Base-by-base conservation (phyloP, 2,797 vertebrate genomes). In the Spinibarbus caldwelli region DNA sequence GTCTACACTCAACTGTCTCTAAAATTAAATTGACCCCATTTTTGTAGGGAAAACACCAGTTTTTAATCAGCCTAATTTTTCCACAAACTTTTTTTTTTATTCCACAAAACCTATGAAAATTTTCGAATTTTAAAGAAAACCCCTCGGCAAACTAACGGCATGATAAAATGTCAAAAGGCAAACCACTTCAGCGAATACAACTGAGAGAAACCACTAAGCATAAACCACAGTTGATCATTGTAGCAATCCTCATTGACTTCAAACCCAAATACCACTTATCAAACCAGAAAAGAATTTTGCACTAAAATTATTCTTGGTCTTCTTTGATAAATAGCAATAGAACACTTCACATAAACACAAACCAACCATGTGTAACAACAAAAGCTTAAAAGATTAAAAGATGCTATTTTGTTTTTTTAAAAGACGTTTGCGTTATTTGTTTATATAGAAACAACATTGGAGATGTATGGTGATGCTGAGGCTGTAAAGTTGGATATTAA, bases 241-340 rank as follows among this genome's bases (percentile, higher is more conserved):
- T 92, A 72, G 88, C 90, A 41, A 71, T 83, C 82, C 78, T 80
- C 75, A 83, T 86, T 73, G 45, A 75, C 80, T 38, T 49, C 79
- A 70, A 70, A 83, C 92, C 91, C 92, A 89, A 92, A 89, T 92
- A 91, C 93, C 93, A 94, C 93, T 94, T 95, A 84, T 93, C 93
- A 94, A 95, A 93, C 92, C 90, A 92, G 94, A 95, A 94, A 95
- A 95, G 93, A 96, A 89, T 95, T 95, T 96, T 96, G 95, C 95
- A 96, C 95, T 96, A 96, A 94, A 94, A 93, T 92, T 89, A 92
- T 94, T 94, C 66, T 94, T 90, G 93, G 94, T 95, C 95, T 93
- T 93, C 93, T 93, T 94, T 90, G 91, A 93, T 91, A 75, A 93
- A 94, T 95, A 95, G 95, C 95, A 96, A 96, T 95, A 95, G 92